A percentile compares a stretch with the other conserved stretches of the same genome.
These are phyloP conservation scores for Melanitta fusca DNA, from an alignment of 2,797 vertebrate genomes.

Conservation along the genomic window DNA sequence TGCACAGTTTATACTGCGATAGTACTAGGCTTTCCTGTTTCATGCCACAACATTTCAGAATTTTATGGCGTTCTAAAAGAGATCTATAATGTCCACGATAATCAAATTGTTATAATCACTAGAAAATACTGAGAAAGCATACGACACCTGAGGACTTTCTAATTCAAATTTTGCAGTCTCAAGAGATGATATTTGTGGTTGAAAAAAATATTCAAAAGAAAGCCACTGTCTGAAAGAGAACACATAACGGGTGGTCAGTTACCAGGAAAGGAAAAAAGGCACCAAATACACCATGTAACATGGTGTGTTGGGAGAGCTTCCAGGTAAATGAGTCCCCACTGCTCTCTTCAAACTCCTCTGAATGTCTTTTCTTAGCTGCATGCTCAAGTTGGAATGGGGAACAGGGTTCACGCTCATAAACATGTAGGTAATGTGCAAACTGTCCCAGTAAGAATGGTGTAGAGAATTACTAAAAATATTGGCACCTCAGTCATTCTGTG, in stretches of 20 bases:
- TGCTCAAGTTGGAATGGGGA: background rate
- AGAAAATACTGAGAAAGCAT: constrained; percentile 72
- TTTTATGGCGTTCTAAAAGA: constrained; percentile 71
- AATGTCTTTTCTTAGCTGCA: background rate
- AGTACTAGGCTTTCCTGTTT: constrained; percentile 58
- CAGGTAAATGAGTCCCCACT: background rate
- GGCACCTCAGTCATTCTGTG: background rate
- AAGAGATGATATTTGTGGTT: constrained; percentile 41
- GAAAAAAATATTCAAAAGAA: constrained; percentile 48
- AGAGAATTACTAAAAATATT: background rate
- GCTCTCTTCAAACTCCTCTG: background rate
- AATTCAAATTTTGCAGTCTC: constrained; percentile 65
- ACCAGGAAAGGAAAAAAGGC: background rate
- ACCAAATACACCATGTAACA: constrained; percentile 19
- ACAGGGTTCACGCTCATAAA: background rate
- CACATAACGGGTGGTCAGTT: background rate
- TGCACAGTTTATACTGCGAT: constrained; percentile 37
- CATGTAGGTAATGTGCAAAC: background rate
- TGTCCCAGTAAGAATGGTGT: background rate
- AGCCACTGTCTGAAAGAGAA: constrained; percentile 49
- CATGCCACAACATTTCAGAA: constrained; percentile 67
- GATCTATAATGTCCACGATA: constrained; percentile 64
- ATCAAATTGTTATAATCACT: constrained; percentile 71
- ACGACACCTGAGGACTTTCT: constrained; percentile 56
- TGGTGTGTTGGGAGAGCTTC: background rate